Evolutionary conservation across 1,140 invertebrate genomes (phyloP).

Genomic region (Prorops nasuta): DNA sequence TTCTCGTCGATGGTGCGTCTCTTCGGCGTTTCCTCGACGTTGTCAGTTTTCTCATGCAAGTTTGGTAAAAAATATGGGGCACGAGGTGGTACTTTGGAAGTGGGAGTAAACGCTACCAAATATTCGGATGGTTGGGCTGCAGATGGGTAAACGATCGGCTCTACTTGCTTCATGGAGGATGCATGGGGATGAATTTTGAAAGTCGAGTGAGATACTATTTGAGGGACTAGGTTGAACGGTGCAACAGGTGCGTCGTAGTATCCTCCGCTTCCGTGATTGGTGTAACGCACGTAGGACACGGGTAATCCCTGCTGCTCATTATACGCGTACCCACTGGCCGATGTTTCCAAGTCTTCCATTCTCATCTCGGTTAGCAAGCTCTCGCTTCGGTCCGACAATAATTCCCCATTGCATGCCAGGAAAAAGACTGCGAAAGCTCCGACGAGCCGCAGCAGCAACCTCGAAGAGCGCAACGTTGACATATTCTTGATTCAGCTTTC

Average conservation of each 20-base stretch:
- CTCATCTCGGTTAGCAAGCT: slow-evolving; percentile 42
- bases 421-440: not conserved
- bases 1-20: not conserved
- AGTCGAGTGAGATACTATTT: too few species aligned
- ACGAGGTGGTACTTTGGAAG: slow-evolving; percentile 1
- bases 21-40: not conserved
- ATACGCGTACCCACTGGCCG: slow-evolving; percentile 45
- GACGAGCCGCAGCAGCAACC: too few species aligned
- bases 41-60: not conserved
- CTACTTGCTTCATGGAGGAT: too few species aligned
- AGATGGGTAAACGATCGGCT: too few species aligned
- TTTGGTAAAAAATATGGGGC: slow-evolving; percentile 7
- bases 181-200: too few species aligned
- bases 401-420: not conserved
- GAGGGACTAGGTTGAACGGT: too few species aligned
- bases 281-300: slow-evolving; percentile 44
- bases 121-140: too few species aligned
- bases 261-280: slow-evolving; percentile 38
- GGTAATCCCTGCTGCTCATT: slow-evolving; percentile 40
- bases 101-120: slow-evolving; percentile 1
- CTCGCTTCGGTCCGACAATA: slow-evolving; percentile 13
- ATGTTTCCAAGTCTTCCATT: slow-evolving; percentile 39
- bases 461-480: too few species aligned
- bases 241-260: slow-evolving; percentile 32
- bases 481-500: too few species aligned